These are phyloP conservation scores for Zygogramma bicolorata DNA, from an alignment of 2,888 invertebrate genomes.

Conservation along the genomic window DNA sequence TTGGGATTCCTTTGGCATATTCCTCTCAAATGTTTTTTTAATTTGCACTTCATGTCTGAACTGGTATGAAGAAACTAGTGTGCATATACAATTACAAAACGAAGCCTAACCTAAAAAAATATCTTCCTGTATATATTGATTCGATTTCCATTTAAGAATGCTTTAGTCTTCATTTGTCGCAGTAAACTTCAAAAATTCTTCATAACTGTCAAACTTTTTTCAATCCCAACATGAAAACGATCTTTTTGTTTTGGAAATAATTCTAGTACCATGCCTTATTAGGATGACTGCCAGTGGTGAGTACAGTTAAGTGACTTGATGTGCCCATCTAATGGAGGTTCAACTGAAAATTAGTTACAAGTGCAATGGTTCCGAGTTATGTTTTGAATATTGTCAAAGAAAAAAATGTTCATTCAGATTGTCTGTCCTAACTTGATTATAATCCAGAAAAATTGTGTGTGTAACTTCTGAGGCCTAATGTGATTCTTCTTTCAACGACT, in stretches of 20 bases:
- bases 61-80: background rate
- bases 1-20: too few relatives aligned
- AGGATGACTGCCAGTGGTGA: constrained; percentile 14
- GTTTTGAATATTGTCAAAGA: too few relatives aligned
- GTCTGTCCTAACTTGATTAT: too few relatives aligned
- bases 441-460: too few relatives aligned
- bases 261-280: constrained; percentile 6
- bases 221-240: constrained; percentile 5
- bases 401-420: too few relatives aligned
- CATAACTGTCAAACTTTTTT: constrained; percentile 31
- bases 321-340: background rate
- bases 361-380: too few relatives aligned
- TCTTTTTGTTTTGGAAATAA: constrained; percentile 26
- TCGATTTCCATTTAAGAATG: background rate
- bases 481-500: too few relatives aligned
- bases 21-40: too few relatives aligned
- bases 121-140: background rate
- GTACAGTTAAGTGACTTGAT: background rate
- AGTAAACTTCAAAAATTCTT: constrained; percentile 30
- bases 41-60: too few relatives aligned
- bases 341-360: background rate
- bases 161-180: constrained; percentile 26
- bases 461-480: too few relatives aligned
- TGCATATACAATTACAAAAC: too few relatives aligned
- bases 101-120: background rate